Evolutionary conservation across 1,140 invertebrate species (phyloP), one percentile per base, ranked within the genome.

Genomic region (Drosophila kurseongensis): DNA sequence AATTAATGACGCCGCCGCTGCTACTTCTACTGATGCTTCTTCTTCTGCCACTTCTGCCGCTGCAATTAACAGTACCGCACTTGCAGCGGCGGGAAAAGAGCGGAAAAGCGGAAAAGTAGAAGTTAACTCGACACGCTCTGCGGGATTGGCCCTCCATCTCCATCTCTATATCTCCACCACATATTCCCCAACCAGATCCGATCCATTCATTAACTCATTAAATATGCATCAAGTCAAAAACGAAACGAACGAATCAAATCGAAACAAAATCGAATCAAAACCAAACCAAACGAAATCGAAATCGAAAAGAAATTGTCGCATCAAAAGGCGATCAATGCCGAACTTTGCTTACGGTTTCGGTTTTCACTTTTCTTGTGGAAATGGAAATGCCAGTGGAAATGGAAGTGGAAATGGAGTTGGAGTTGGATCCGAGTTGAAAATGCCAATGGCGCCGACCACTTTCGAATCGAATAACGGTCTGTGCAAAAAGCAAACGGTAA

Each of bases 321-420:
- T 61, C 58, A 71, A 75, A 54, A 77, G 44, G 32, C 58, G 59
- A 71, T 77, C 56, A 50, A 36, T 42, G 71, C 18, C 32, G 40
- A 51, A 74, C 48, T 59, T 48, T 55, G 52, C 35, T 76, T 60
- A 47, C 69, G 63, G 82, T 86, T 83, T 79, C 47, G 38, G 79
- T 88, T 88, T 88, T 88, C 83, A 89, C 84, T 88, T 88, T 86
- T 86, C 44, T 79, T 67, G 61, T 51, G 59, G 45, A 65, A 56
- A 71, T 75, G 58, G 56, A 74, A 60, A 41, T 73, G 61, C n/a
- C 14, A 41, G 10, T 69, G 41, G 50, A 60, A 32, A 47, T 56
- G 61, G 50, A 54, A 18, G 14, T 63, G 62, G 52, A 47, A 27
- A 23, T 65, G 58, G 58, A 74, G 35, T n/a, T 52, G 44, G 4